A percentile compares a stretch with the other conserved stretches of the same genome.
Evolutionary conservation across 2,797 vertebrate species (phyloP).

Genomic region (Bucorvus abyssinicus): DNA sequence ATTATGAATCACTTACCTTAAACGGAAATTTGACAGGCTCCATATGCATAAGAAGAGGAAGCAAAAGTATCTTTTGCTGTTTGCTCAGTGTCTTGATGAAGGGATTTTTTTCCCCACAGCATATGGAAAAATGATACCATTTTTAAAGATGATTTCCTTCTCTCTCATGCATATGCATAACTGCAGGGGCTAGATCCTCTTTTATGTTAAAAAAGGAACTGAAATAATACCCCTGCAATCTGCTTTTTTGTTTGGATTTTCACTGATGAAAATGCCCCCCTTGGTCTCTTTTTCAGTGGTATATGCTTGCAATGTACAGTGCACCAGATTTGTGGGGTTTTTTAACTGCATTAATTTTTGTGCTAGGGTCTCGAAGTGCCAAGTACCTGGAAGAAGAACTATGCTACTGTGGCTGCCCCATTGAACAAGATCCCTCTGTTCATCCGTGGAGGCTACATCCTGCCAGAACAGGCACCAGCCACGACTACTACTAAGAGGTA

Average conservation of each 20-base stretch:
- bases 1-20: conserved; percentile 46
- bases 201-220: not conserved
- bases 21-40: conserved; percentile 10
- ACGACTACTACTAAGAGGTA: conserved; percentile 52
- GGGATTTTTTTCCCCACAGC: not conserved
- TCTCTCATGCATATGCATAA: not conserved
- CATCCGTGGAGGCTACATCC: conserved; percentile 52
- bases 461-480: conserved; percentile 44
- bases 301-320: not conserved
- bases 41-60: not conserved
- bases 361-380: not conserved
- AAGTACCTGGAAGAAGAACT: conserved; percentile 10
- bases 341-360: not conserved
- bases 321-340: not conserved
- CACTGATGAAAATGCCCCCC: not conserved
- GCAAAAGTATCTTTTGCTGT: not conserved
- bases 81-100: not conserved
- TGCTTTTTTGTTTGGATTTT: not conserved
- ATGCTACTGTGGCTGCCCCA: conserved; percentile 2
- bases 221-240: conserved; percentile 2
- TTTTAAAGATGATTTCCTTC: conserved; percentile 21
- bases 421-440: conserved; percentile 55
- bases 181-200: conserved; percentile 4
- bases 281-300: not conserved
- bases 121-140: not conserved